phyloP scores from a whole-genome alignment of 30 jellyfish, hydroid and myxozoan genomes.

The Hydra vulgaris region DNA sequence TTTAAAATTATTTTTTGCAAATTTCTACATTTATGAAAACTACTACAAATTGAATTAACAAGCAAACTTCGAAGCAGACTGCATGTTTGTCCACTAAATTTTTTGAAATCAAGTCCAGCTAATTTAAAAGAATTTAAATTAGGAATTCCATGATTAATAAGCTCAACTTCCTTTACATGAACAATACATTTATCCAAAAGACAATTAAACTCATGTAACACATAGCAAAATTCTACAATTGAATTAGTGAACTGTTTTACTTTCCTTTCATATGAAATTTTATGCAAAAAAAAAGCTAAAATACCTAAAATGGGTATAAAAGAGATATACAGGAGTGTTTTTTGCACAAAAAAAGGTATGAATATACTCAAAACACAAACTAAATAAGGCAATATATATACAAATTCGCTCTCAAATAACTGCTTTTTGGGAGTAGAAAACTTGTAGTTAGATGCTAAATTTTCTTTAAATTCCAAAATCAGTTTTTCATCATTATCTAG shows the following conservation, averaged over 20 bases:
- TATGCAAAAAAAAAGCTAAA: neutral
- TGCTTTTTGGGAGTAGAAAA: neutral
- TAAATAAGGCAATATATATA: neutral
- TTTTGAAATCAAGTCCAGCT: neutral
- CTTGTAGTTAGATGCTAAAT: neutral
- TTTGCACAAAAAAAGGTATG: neutral
- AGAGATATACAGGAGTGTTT: neutral
- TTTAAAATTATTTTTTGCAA: neutral
- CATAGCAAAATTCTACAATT: neutral
- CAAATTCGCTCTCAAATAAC: neutral
- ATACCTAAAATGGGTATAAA: neutral
- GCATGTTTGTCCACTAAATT: neutral
- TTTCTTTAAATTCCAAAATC: conserved; percentile 13
- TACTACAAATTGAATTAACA: neutral
- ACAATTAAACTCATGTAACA: neutral
- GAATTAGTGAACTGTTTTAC: neutral
- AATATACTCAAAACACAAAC: neutral
- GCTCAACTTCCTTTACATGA: conserved; percentile 27
- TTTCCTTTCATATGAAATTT: neutral
- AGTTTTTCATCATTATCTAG: conserved; percentile 13
- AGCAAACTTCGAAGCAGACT: neutral
- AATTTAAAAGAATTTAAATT: neutral
- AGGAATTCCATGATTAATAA: conserved; percentile 11
- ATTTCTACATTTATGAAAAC: neutral
- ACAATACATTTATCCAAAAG: conserved; percentile 12